These are phyloP conservation scores for Troglohyphantes excavatus DNA, from an alignment of 2,888 invertebrate genomes.

Conservation along the genomic window DNA sequence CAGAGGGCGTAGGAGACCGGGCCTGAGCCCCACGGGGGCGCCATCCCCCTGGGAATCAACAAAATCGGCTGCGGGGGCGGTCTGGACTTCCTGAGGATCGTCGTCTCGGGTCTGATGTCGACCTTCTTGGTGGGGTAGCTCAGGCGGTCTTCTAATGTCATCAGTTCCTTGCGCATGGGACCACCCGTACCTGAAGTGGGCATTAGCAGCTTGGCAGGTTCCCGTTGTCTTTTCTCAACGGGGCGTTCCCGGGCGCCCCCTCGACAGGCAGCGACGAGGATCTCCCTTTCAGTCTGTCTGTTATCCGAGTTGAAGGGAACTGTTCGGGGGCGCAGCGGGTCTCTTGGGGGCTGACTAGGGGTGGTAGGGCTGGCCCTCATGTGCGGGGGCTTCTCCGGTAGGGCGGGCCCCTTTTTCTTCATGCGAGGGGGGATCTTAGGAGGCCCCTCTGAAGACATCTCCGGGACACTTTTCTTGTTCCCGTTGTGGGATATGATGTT, in stretches of 20 bases:
- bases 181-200: conserved; percentile 13
- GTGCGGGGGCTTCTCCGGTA: conserved; percentile 72
- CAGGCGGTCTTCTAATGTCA: conserved; percentile 32
- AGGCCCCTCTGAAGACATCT: conserved; percentile 2
- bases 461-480: background rate
- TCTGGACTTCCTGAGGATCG: background rate
- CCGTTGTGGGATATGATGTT: conserved; percentile 24
- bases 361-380: conserved; percentile 22
- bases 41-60: conserved; percentile 53
- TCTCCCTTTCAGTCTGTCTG: conserved; percentile 28
- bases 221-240: conserved; percentile 70
- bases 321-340: conserved; percentile 35
- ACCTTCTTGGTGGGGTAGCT: background rate
- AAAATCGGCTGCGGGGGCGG: conserved; percentile 47
- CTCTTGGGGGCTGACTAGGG: conserved; percentile 58
- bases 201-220: conserved; percentile 73
- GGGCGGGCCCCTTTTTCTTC: conserved; percentile 71
- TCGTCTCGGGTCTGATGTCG: background rate
- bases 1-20: conserved; percentile 75
- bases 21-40: conserved; percentile 36
- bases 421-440: conserved; percentile 70
- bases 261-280: conserved; percentile 72
- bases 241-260: conserved; percentile 49
- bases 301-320: conserved; percentile 11
- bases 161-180: conserved; percentile 7